Conservation (phyloP, 1,140 invertebrate genomes). For the Drosophila ambigua region DNA sequence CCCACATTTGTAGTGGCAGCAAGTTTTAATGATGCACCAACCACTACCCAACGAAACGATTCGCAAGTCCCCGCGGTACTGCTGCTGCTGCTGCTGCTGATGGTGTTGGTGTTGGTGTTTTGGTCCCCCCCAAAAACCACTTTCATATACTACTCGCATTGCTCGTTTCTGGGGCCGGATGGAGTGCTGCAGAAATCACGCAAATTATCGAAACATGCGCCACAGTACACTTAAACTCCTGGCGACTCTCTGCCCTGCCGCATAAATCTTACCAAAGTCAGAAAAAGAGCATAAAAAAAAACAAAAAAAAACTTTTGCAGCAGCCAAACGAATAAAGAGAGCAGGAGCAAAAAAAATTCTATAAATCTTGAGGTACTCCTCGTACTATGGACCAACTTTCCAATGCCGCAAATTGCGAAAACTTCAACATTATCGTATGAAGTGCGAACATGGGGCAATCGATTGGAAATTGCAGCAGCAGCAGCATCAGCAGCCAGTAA, state of each 20-base stretch:
- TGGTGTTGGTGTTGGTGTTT: no score
- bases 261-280: slow-evolving; percentile 74
- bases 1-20: slow-evolving; percentile 73
- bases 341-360: slow-evolving; percentile 58
- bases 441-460: slow-evolving; percentile 79
- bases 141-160: slow-evolving; percentile 30
- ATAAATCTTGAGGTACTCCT: slow-evolving; percentile 72
- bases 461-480: slow-evolving; percentile 76
- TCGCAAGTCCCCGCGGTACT: background rate
- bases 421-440: slow-evolving; percentile 78
- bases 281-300: slow-evolving; percentile 22
- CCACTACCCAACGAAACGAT: slow-evolving; percentile 26
- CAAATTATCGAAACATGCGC: slow-evolving; percentile 82
- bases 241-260: slow-evolving; percentile 59
- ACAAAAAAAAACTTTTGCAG: slow-evolving; percentile 29
- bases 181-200: slow-evolving; percentile 76
- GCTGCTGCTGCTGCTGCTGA: no score
- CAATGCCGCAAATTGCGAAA: slow-evolving; percentile 79
- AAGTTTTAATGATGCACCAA: slow-evolving; percentile 77
- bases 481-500: slow-evolving; percentile 44
- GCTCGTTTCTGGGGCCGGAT: slow-evolving; percentile 48
- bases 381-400: slow-evolving; percentile 71
- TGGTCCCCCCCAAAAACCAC: slow-evolving; percentile 26
- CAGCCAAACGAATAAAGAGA: slow-evolving; percentile 18
- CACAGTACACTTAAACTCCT: slow-evolving; percentile 68